Evolutionary conservation across 2,888 invertebrate genomes (phyloP), one percentile per base, ranked within the genome.

Genomic region (Epinotia nisella): DNA sequence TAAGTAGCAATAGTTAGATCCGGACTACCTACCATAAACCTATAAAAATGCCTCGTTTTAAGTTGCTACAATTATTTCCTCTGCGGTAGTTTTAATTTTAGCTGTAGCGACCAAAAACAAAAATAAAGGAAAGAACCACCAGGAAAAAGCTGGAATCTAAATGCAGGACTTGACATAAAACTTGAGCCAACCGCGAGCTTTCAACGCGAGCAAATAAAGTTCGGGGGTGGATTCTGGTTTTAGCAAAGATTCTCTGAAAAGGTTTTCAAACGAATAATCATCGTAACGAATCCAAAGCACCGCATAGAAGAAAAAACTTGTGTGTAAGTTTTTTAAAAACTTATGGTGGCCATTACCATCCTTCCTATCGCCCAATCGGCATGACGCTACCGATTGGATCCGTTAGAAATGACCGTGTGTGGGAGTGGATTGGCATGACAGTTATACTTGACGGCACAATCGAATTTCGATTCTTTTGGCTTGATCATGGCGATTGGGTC

Each of bases 101-200:
- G 24, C 62, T 45, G 21, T 41, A 61, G 21, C 15, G 3, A n/a
- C 41, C 19, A n/a, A 9, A 11, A 17, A 24, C 29, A 15, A 15
- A 29, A 29, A 59, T 24, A 58, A 49, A 49, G 13, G 15, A 68
- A 24, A 66, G 21, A 17, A 49, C 5, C 24, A 13, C 24, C 66
- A 67, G 59, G 35, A 68, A 68, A 71, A 71, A 58, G 58, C 70
- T 66, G 35, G n/a, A 66, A 65, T 51, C 15, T 60, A 65, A 71
- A 71, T 41, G 60, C 66, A 24, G 19, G 49, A 35, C 56, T 71
- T 71, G 66, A 66, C 66, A 41, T 51, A 17, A 45, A 58, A 60
- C 53, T 71, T 29, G 59, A 65, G 59, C 66, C 60, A 71, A 66
- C 60, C 65, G 59, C 41, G 39, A 45, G 59, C 67, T 68, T 68